Base-by-base conservation (phyloP, 2,113 vertebrate species). In the Aptenodytes forsteri region DNA sequence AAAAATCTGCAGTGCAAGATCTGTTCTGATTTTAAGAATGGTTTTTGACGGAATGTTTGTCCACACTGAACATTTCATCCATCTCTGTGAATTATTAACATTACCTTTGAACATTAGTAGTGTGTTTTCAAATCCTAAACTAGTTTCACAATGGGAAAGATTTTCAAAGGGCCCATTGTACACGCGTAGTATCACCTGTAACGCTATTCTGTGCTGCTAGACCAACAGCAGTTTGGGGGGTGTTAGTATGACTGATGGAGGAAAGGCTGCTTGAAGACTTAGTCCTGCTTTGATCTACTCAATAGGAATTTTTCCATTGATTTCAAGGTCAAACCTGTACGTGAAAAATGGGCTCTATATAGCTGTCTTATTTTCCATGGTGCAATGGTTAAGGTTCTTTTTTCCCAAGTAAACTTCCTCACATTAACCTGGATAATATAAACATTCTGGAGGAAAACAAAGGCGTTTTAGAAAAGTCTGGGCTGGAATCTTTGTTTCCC, bases 51-150 rank as follows among this genome's bases (percentile, higher is more conserved):
- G 26, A 59, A 47, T 42, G 38, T 65, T 67, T 87, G 30, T 46
- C 26, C 49, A 52, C 55, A 46, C 13, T 44, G 85, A 65, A 54
- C 21, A n/a, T 75, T 91, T 90, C 58, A 83, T 84, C 50, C 22
- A 34, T 87, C 61, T 72, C 66, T 94, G 67, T 82, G 78, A 91
- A 86, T 93, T 89, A 95, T 92, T 96, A 92, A 83, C 73, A 22
- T 62, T 67, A 29, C 50, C 47, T 87, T 58, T 93, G 71, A 93
- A 72, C n/a, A 72, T 88, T 23, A 36, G 6, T 46, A n/a, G 19
- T 42, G 36, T 70, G 32, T 92, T 91, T 92, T 93, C 50, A 69
- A 38, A 47, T 77, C 42, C 40, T 96, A n/a, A 88, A 38, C 61
- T 79, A 9, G 40, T 46, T 91, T 88, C 61, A 72, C 65, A 72